These are phyloP conservation scores for Pelodiscus sinensis DNA, from an alignment of 2,113 vertebrate genomes.

Conservation along the genomic window DNA sequence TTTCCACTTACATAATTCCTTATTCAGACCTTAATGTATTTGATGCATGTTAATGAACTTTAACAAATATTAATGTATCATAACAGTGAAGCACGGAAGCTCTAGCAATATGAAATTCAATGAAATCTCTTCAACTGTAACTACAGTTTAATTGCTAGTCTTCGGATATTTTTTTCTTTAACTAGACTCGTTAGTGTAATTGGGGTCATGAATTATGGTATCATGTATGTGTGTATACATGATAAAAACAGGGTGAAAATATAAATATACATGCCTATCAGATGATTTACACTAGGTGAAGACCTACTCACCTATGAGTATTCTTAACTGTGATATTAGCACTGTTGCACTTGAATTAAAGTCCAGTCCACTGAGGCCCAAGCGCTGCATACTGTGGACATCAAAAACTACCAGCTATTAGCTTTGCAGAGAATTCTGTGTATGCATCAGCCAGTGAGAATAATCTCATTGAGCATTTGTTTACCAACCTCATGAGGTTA, in stretches of 20 bases:
- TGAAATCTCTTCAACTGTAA: conserved; percentile 9
- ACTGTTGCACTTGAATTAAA: background rate
- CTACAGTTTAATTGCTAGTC: conserved; percentile 20
- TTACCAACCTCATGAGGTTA: too few relatives aligned
- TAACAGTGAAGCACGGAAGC: background rate
- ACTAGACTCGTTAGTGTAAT: background rate
- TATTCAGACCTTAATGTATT: background rate
- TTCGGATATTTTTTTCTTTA: conserved; percentile 6
- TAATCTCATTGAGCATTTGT: too few relatives aligned
- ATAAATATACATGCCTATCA: background rate
- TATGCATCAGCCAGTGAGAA: background rate
- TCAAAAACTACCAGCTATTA: background rate
- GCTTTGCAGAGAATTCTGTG: background rate
- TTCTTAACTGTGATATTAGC: background rate
- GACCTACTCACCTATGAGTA: too few relatives aligned
- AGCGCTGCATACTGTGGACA: background rate
- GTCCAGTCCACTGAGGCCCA: rapidly evolving
- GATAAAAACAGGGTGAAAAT: background rate
- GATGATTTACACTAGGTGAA: background rate
- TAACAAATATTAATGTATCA: background rate
- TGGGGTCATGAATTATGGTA: background rate
- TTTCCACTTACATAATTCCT: background rate
- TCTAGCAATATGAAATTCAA: background rate
- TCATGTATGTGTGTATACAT: background rate
- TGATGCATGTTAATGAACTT: background rate